These are phyloP conservation scores for Hirtodrosophila alboralis DNA, from an alignment of 2,888 invertebrate species.

Conservation along the genomic window DNA sequence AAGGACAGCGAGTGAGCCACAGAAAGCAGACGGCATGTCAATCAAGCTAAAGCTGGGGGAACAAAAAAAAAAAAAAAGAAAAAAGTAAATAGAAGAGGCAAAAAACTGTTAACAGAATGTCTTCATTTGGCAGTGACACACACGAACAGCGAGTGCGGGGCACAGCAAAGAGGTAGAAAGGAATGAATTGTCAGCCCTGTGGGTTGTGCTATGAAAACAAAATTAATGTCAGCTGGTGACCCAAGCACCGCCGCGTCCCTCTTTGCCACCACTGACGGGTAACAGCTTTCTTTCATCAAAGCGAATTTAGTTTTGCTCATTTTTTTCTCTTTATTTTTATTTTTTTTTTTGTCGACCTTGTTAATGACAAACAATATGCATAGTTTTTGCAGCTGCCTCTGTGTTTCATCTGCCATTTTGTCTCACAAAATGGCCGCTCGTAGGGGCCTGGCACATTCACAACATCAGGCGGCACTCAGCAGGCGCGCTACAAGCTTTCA, in stretches of 20 bases:
- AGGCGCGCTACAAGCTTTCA: slow-evolving; percentile 10
- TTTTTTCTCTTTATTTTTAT: slow-evolving; percentile 10
- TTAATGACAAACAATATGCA: slow-evolving; percentile 78
- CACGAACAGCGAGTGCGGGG: slow-evolving; percentile 1
- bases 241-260: background rate
- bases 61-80: slow-evolving; percentile 27
- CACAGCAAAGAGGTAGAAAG: slow-evolving; percentile 16
- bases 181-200: slow-evolving; percentile 29
- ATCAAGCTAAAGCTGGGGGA: slow-evolving; percentile 65
- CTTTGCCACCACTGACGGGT: slow-evolving; percentile 22
- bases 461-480: slow-evolving; percentile 51
- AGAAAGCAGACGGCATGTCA: slow-evolving; percentile 66
- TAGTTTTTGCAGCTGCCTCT: slow-evolving; percentile 55
- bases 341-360: slow-evolving; percentile 55
- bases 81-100: slow-evolving; percentile 32
- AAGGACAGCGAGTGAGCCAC: slow-evolving; percentile 45
- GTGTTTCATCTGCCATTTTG: slow-evolving; percentile 58
- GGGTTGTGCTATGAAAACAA: slow-evolving; percentile 69
- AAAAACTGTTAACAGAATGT: slow-evolving; percentile 59
- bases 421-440: slow-evolving; percentile 53
- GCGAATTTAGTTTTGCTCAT: slow-evolving; percentile 58
- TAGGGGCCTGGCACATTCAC: slow-evolving; percentile 52
- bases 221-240: slow-evolving; percentile 70
- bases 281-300: slow-evolving; percentile 68
- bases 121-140: slow-evolving; percentile 62